These are phyloP conservation scores for Eulemur coronatus DNA, from an alignment of 2,797 vertebrate species.

Conservation along the genomic window DNA sequence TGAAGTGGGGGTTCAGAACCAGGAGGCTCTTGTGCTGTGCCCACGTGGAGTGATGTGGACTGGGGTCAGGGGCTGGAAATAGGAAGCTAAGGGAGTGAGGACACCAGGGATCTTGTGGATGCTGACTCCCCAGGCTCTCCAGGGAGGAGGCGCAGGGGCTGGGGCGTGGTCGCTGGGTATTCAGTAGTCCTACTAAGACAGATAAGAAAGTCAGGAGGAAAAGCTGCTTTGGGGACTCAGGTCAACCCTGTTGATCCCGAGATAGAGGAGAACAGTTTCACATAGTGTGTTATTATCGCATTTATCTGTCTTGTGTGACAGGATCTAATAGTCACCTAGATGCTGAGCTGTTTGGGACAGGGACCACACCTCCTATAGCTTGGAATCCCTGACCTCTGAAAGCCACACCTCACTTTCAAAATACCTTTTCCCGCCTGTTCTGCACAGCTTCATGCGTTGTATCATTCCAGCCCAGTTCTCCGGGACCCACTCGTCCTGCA, in stretches of 20 bases:
- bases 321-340: neutral
- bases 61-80: fast-evolving
- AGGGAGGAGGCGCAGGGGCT: neutral
- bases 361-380: neutral
- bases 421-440: neutral
- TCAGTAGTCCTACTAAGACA: too few species aligned
- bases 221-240: neutral
- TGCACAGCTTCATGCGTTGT: neutral
- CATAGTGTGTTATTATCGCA: neutral
- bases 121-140: neutral
- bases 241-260: neutral
- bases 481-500: neutral
- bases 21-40: neutral
- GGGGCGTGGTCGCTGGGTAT: neutral
- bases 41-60: neutral
- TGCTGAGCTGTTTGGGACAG: neutral
- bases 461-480: neutral
- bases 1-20: neutral
- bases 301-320: neutral
- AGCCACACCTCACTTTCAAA: neutral
- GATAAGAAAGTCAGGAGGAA: neutral
- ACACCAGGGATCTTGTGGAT: neutral
- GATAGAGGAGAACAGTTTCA: neutral
- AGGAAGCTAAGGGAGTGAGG: neutral
- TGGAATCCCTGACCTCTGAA: neutral